Conservation (phyloP, 1,140 invertebrate genomes). For the Yoshiicerus persimilis region DNA sequence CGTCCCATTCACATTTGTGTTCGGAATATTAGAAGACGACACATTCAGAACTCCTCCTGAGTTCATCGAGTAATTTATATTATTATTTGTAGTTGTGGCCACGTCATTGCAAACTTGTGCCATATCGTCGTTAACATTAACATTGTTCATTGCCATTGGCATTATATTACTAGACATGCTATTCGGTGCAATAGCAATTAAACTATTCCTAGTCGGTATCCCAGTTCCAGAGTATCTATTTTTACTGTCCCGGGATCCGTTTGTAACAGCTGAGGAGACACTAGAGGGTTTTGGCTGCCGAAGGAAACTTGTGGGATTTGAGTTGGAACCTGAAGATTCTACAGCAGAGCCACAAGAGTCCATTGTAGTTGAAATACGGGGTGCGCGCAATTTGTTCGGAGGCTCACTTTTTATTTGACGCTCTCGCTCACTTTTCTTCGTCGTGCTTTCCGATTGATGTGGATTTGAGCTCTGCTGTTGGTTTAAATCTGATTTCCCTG, state of each 20-base stretch:
- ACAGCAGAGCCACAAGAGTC: background rate
- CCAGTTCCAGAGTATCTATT: conserved; percentile 41
- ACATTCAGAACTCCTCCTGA: background rate
- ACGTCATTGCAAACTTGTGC: background rate
- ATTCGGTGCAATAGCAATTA: background rate
- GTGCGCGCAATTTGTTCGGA: background rate
- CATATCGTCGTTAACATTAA: background rate
- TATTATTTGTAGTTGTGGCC: background rate
- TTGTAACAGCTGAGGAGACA: background rate
- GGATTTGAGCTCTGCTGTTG: background rate
- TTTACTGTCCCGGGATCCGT: conserved; percentile 20
- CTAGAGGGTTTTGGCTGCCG: conserved; percentile 31
- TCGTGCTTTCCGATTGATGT: background rate
- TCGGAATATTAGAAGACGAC: background rate
- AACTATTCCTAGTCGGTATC: conserved; percentile 44
- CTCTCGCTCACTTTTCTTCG: conserved; percentile 20
- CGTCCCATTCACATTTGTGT: conserved; percentile 56
- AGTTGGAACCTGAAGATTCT: background rate
- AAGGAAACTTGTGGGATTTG: conserved; percentile 27
- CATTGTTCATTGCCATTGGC: background rate
- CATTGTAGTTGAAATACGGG: background rate
- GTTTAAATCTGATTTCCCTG: conserved; percentile 9
- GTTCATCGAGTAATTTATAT: background rate
- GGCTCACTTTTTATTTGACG: conserved; percentile 10
- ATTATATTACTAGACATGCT: background rate